Base-by-base conservation (phyloP, 2,888 invertebrate species). In the Timandra comae region DNA sequence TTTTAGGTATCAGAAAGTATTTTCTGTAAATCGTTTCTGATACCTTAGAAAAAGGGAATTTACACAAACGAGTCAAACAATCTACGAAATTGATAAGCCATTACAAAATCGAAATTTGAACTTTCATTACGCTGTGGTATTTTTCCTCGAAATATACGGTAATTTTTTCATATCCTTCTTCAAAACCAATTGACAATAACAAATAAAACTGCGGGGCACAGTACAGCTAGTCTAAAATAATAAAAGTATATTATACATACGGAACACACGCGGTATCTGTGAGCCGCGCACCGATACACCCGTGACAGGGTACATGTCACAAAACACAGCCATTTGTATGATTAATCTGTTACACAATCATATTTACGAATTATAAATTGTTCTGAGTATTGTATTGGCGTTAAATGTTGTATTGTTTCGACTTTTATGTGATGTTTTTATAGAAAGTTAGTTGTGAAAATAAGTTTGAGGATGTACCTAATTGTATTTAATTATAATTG, bases 261-360 rank as follows among this genome's bases (percentile, higher is more conserved):
- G 10, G 59, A 58, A 52, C 56, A 26, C 38, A 13, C 30, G 30
- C 33, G 16, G 37, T 40, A 50, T 50, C 64, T 71, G 74, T 76
- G 73, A 75, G 47, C 59, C 54, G 61, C 56, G 52, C 49, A 16
- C 54, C 50, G 55, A 62, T 63, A 54, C 59, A 46, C 36, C 42
- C 51, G 56, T 54, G 65, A 60, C 65, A 50, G 42, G 48, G 51
- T 49, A 67, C 64, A 65, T 59, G 49, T 70, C 57, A 62, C 46
- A 41, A 40, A 48, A 41, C 52, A 43, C 51, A 33, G 43, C 43
- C 51, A 48, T 52, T 52, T 49, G 52, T 56, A 46, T 63, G 62
- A 69, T 53, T 59, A 59, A 61, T 63, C 52, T 33, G 38, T 27
- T 37, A 33, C 23, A 24, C 16, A 25, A 22, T 33, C 33, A 30